A percentile compares a stretch with the other conserved stretches of the same genome.
phyloP scores from a whole-genome alignment of 1,140 invertebrate species.

The Atta colombica region DNA sequence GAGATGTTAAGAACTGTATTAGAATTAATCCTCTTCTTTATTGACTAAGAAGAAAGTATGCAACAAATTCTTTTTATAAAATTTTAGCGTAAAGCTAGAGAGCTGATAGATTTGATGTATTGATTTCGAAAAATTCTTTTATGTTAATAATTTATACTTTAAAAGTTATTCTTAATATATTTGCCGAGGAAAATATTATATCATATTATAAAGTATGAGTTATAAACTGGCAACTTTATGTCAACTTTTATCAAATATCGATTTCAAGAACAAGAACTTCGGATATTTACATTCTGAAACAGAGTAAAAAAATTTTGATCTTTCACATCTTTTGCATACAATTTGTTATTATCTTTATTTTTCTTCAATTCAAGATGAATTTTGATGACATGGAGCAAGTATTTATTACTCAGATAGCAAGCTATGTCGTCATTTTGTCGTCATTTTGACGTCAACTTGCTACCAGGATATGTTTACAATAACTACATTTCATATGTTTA shows the following conservation, averaged over 20 bases:
- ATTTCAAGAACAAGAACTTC: constrained; percentile 6
- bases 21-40: not conserved
- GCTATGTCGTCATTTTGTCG: too few relatives aligned
- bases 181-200: not conserved
- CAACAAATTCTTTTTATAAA: not conserved
- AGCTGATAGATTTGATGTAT: not conserved
- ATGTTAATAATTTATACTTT: not conserved
- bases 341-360: not conserved
- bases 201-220: not conserved
- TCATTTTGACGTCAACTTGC: too few relatives aligned
- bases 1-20: not conserved
- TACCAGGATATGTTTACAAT: not conserved
- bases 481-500: too few relatives aligned
- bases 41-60: not conserved
- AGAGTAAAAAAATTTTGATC: constrained; percentile 3
- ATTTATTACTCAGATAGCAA: not conserved
- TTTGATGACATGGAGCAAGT: not conserved
- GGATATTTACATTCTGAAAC: not conserved
- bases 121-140: not conserved
- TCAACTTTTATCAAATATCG: constrained; percentile 6
- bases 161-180: constrained; percentile 2
- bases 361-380: not conserved
- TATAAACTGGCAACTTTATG: not conserved
- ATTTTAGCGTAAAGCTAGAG: not conserved
- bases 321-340: not conserved